phyloP scores from a whole-genome alignment of 2,797 vertebrate genomes.

The Pelochelys cantorii region DNA sequence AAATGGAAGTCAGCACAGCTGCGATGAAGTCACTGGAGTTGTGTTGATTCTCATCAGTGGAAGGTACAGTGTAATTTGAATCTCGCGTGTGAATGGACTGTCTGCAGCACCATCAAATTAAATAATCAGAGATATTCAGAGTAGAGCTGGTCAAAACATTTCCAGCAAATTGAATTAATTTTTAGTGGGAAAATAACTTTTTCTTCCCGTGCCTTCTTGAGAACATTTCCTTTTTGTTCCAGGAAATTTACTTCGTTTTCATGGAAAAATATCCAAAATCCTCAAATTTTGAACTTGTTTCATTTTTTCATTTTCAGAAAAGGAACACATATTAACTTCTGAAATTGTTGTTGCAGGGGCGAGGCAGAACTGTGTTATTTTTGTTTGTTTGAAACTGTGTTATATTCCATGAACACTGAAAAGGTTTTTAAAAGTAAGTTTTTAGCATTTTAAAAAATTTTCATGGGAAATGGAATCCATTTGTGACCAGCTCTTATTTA shows the following conservation, averaged over 20 bases:
- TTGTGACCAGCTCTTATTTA: background rate
- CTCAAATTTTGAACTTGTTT: too few relatives aligned
- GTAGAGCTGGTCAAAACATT: background rate
- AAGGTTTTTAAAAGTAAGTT: background rate
- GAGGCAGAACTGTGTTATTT: rapidly evolving
- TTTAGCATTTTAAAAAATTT: background rate
- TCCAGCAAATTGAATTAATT: too few relatives aligned
- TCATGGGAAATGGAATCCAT: background rate
- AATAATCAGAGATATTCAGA: background rate
- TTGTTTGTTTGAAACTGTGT: background rate
- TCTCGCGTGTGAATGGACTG: background rate
- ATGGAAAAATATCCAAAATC: background rate
- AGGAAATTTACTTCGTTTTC: background rate
- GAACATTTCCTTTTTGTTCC: background rate
- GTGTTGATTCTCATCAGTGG: background rate
- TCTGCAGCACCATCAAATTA: background rate
- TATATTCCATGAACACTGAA: background rate
- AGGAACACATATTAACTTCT: background rate
- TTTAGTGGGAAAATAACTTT: background rate
- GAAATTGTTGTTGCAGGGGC: background rate
- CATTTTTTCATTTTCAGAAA: background rate
- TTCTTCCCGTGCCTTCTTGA: background rate
- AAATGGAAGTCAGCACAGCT: background rate
- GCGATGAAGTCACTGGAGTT: background rate
- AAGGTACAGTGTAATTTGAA: background rate